Evolutionary conservation across 2,797 vertebrate species (phyloP).

Genomic region (Harpia harpyja): DNA sequence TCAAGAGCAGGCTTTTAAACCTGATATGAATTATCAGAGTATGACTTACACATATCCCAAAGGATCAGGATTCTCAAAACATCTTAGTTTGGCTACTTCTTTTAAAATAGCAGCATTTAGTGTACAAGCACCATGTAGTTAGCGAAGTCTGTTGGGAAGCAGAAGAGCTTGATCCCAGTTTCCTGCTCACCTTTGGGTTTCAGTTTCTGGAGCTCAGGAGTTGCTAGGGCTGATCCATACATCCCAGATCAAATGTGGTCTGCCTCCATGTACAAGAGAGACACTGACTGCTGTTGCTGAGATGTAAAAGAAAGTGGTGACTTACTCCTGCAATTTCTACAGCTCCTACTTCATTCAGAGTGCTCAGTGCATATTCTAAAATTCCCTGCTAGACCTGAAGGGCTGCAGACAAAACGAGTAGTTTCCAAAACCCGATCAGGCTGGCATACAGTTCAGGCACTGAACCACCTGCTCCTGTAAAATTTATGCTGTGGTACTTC

Average conservation of each 20-base stretch:
- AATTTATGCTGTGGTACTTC: not conserved
- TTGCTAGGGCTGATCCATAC: not conserved
- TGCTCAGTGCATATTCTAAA: not conserved
- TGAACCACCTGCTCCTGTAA: not conserved
- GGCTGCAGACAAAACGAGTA: rapidly evolving
- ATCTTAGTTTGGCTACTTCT: not conserved
- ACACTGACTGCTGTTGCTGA: not conserved
- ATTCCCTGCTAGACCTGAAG: not conserved
- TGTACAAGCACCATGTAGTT: not conserved
- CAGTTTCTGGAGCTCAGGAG: not conserved
- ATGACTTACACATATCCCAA: not conserved
- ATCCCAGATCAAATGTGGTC: not conserved
- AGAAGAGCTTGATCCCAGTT: not conserved
- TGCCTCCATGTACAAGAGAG: not conserved
- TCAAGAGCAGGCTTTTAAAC: not conserved
- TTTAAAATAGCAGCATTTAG: not conserved
- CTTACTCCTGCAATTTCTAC: not conserved
- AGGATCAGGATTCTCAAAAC: not conserved
- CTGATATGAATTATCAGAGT: not conserved
- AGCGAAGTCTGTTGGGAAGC: not conserved
- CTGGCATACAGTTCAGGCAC: not conserved
- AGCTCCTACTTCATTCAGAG: not conserved
- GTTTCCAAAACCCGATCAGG: not conserved
- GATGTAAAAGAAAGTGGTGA: not conserved
- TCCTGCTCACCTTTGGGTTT: not conserved